These are phyloP conservation scores for Mormyrus lacerda DNA, from an alignment of 2,113 vertebrate genomes.

Conservation along the genomic window DNA sequence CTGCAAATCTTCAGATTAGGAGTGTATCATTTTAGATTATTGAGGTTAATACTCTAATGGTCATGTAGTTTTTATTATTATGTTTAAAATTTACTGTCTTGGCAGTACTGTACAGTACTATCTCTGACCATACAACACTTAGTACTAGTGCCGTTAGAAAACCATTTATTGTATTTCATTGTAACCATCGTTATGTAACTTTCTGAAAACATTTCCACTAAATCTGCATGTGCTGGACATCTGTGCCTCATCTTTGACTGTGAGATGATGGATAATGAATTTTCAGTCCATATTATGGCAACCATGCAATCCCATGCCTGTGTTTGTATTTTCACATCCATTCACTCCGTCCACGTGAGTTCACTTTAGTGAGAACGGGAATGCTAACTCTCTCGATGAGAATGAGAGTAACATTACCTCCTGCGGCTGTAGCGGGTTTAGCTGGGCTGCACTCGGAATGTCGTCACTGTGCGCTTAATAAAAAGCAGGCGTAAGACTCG, in stretches of 20 bases:
- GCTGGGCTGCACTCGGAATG: neutral
- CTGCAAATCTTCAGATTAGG: neutral
- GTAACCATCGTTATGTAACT: neutral
- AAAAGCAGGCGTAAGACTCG: neutral
- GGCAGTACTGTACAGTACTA: neutral
- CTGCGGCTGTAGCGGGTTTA: neutral
- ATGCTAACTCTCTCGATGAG: neutral
- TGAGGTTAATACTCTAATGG: neutral
- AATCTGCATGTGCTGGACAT: neutral
- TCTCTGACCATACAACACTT: neutral
- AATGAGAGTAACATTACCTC: neutral
- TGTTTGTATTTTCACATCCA: neutral
- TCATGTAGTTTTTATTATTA: neutral
- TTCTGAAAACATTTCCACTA: neutral
- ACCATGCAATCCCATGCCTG: neutral
- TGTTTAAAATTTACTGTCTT: neutral
- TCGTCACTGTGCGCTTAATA: neutral
- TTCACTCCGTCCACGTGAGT: neutral
- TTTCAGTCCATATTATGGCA: neutral
- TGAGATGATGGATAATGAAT: neutral
- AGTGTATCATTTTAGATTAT: neutral
- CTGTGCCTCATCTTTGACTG: neutral
- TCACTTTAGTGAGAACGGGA: neutral
- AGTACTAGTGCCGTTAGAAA: neutral
- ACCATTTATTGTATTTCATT: neutral